Evolutionary conservation across 2,113 vertebrate species (phyloP).

Genomic region (Steatornis caripensis): DNA sequence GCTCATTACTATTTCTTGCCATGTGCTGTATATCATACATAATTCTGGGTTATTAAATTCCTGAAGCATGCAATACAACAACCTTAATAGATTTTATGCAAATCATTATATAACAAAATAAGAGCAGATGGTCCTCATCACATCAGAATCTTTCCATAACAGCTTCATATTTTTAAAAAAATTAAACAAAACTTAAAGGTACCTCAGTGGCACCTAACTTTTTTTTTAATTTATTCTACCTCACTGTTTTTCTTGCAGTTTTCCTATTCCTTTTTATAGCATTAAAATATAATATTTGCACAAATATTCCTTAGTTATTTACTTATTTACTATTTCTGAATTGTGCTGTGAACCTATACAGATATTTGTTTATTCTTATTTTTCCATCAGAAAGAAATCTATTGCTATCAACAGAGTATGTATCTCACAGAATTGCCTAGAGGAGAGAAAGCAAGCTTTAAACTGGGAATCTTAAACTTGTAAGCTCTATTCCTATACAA

Average conservation of each 20-base stretch:
- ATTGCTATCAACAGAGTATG: not conserved
- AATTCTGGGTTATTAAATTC: constrained; percentile 76
- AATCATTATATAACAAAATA: constrained; percentile 77
- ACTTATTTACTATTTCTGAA: constrained; percentile 23
- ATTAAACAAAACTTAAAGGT: constrained; percentile 65
- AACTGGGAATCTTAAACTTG: constrained; percentile 24
- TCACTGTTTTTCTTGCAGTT: not conserved
- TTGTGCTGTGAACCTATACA: not conserved
- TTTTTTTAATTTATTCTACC: constrained; percentile 52
- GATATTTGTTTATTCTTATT: not conserved
- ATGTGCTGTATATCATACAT: constrained; percentile 67
- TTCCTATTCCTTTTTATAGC: not conserved
- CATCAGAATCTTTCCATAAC: constrained; percentile 59
- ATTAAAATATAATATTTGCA: constrained; percentile 11
- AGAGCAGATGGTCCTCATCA: constrained; percentile 74
- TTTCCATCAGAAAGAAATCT: constrained; percentile 1
- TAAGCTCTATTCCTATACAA: not conserved
- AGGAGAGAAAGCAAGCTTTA: constrained; percentile 3
- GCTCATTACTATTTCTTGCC: constrained; percentile 63
- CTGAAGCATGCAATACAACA: constrained; percentile 65
- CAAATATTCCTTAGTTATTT: constrained; percentile 28
- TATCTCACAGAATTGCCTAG: not conserved
- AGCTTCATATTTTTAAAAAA: constrained; percentile 69
- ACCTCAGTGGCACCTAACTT: constrained; percentile 20
- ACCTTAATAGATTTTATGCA: constrained; percentile 81